Base-by-base conservation (phyloP, 2,113 vertebrate species). In the Amblyornis subalaris region DNA sequence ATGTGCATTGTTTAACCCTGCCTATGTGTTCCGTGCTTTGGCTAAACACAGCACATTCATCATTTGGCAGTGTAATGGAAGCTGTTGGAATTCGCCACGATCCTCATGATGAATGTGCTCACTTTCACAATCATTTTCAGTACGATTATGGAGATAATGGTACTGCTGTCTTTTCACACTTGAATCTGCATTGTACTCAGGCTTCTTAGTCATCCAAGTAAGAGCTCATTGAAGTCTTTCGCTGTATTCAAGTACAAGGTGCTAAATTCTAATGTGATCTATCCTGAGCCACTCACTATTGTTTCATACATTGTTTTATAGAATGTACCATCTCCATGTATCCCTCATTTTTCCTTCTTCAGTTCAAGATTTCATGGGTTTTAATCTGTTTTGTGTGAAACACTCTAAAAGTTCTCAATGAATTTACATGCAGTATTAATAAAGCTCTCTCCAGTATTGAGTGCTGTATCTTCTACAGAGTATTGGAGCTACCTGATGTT, bases 11-110 rank as follows among this genome's bases (percentile, higher is more conserved):
- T 38, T 75, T 26, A 10, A 45, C 20, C 29, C 80, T 31, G 6
- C 6, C 11, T 36, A 2, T 8, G 0, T 40, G 47, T 14, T 23
- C 36, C 36, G 2, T 25, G 50, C 40, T 64, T 45, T 28, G n/a
- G 24, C 42, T 48, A 21, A 85, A 57, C 42, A 31, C 33, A 4
- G 22, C 33, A 29, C n/a, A 7, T 36, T n/a, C 9, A 6, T 62
- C 5, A 0, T 45, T 66, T 62, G 15, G 22, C 50, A n/a, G 17
- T 73, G 70, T 38, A 57, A 15, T 74, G 86, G 71, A 51, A 85
- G 36, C 57, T 31, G 1, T 2, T 77, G 83, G 47, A 50, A 65
- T 70, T 61, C 47, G 31, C 35, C 38, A 17, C 2, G 6, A 1
- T 12, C 2, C 33, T 7, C 1, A 3, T 9, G 48, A n/a, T 33